Evolutionary conservation across 2,888 invertebrate species (phyloP).

Genomic region (Lasioglossum morio): DNA sequence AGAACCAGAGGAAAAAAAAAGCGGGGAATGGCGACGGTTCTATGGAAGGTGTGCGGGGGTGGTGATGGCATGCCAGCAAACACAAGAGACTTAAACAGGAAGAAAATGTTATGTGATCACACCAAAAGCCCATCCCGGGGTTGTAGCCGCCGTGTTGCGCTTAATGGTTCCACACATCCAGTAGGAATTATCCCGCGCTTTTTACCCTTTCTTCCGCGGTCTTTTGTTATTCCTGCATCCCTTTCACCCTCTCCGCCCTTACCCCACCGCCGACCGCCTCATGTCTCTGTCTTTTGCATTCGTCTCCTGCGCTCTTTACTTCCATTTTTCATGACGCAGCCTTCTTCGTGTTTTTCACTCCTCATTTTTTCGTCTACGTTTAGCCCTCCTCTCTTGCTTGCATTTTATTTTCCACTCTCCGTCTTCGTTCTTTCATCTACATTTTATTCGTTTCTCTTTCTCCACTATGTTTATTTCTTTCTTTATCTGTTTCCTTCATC

Average conservation of each 20-base stretch:
- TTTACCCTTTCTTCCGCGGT: constrained; percentile 61
- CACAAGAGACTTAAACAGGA: constrained; percentile 53
- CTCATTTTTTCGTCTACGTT: not conserved
- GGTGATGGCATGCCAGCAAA: constrained; percentile 16
- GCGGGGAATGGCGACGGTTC: constrained; percentile 29
- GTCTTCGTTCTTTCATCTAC: not conserved
- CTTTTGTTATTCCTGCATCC: constrained; percentile 23
- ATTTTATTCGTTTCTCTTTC: not conserved
- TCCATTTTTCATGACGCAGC: not conserved
- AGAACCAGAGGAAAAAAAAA: constrained; percentile 28
- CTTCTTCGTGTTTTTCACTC: not conserved
- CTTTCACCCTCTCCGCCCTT: constrained; percentile 28
- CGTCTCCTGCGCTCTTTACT: constrained; percentile 10
- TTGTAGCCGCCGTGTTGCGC: constrained; percentile 70
- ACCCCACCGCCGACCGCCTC: constrained; percentile 10
- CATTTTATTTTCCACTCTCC: not conserved
- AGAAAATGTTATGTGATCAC: constrained; percentile 68
- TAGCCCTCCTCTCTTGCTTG: not conserved
- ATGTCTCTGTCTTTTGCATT: constrained; percentile 41
- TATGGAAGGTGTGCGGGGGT: constrained; percentile 36
- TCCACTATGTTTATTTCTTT: too few species aligned
- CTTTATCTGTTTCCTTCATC: too few species aligned
- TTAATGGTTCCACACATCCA: constrained; percentile 72
- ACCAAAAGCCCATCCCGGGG: constrained; percentile 69
- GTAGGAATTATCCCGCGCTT: constrained; percentile 71